Evolutionary conservation across 1,140 invertebrate species (phyloP), one percentile per base, ranked within the genome.

Genomic region (Ceratosolen fusciceps): DNA sequence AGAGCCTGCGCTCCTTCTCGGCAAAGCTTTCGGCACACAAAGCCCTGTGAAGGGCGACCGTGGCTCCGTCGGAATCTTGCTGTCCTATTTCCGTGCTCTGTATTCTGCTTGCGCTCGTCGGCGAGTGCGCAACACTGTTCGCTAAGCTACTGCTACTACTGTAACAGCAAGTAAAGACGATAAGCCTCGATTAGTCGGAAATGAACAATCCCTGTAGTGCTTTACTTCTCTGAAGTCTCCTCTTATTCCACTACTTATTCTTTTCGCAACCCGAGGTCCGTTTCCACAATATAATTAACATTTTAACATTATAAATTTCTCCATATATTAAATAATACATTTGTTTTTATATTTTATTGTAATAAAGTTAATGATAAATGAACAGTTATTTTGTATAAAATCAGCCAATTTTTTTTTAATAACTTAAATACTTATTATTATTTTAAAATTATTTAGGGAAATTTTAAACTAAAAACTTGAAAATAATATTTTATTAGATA

Each of bases 1-100:
- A 95, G 1, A 97, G 91, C 83, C 93, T 92, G 60, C 95, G 90
- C 82, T 96, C 95, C 88, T 94, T 95, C 86, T 95, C 94, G 68
- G 93, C 91, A 82, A 96, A 88, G 84, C 92, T 94, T 82, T 95
- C 93, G 81, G 92, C 91, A 83, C 92, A 91, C 71, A 95, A 88
- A 47, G 94, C 93, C 85, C 92, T 90, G 80, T 95, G 94, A 34
- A 95, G 90, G 4, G 94, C 93, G 5, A 93, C 92, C 43, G 92
- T 91, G 74, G 90, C 82, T 96, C 95, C 88, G 94, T 95, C 87
- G 9, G 52, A 14, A 47, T 94, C 73, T 16, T 80, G 85, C 26
- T 87, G 86, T 62, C 86, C 84, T 74, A 83, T 81, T 71, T 89
- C 89, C 74, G 87, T 82, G 79, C 83, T 88, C 80, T 87, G 83